These are phyloP conservation scores for Lasaia peninsularis DNA, from an alignment of 1,140 invertebrate genomes.

Conservation along the genomic window DNA sequence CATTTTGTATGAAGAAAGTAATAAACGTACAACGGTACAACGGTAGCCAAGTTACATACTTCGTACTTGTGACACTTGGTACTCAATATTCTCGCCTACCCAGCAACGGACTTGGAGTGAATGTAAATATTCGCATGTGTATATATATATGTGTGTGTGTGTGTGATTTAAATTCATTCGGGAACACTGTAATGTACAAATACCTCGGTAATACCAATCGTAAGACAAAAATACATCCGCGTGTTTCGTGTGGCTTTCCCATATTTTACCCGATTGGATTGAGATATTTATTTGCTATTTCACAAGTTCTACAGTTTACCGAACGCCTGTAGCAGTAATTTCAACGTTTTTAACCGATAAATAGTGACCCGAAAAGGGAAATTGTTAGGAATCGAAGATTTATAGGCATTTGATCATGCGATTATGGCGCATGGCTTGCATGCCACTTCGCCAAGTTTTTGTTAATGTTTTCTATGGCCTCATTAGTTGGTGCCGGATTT, in stretches of 20 bases:
- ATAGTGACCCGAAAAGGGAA: constrained; percentile 43
- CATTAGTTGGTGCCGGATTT: constrained; percentile 36
- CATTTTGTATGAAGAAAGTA: too few relatives aligned
- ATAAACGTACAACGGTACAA: too few relatives aligned
- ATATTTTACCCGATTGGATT: constrained; percentile 50
- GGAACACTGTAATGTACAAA: too few relatives aligned
- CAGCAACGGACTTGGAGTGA: too few relatives aligned
- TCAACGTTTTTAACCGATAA: constrained; percentile 50
- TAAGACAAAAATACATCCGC: constrained; percentile 18
- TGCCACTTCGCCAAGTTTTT: constrained; percentile 40
- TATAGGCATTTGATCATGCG: constrained; percentile 43
- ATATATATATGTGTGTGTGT: too few relatives aligned
- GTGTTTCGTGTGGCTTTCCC: constrained; percentile 38
- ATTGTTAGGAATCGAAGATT: constrained; percentile 46
- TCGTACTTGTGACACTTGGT: too few relatives aligned
- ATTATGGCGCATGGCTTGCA: constrained; percentile 33
- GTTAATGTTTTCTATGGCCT: constrained; percentile 38
- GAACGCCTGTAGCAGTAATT: constrained; percentile 36
- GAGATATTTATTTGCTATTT: constrained; percentile 64
- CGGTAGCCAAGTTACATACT: too few relatives aligned
- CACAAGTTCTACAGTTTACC: constrained; percentile 49
- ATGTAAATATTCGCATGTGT: too few relatives aligned
- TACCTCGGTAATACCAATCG: background rate
- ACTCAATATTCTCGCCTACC: too few relatives aligned
- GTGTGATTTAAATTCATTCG: too few relatives aligned